Percentiles rank a stretch among this genome's conserved stretches.
Evolutionary conservation across 2,113 vertebrate species (phyloP).

Genomic region (Candoia aspera): DNA sequence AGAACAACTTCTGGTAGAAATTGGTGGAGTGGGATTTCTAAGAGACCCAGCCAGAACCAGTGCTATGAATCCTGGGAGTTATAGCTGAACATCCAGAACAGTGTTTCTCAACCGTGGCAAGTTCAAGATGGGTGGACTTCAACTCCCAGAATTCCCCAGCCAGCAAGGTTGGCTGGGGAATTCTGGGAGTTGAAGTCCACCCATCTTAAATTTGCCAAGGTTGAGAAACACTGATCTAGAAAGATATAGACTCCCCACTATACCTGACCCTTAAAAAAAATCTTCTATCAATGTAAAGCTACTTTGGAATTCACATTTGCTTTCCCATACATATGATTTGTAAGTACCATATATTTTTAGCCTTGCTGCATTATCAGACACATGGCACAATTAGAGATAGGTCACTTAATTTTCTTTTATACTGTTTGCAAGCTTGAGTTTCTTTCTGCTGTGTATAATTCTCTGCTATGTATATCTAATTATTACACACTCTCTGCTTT

Average conservation of each 20-base stretch:
- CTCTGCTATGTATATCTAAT: neutral
- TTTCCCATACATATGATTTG: neutral
- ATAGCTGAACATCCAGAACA: neutral
- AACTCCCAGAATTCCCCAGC: too few relatives aligned
- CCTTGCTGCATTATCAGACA: neutral
- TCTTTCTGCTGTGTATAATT: neutral
- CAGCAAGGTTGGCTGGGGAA: too few relatives aligned
- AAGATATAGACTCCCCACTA: neutral
- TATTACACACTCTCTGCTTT: neutral
- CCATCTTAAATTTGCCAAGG: too few relatives aligned
- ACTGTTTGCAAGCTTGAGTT: neutral
- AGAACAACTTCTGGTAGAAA: neutral
- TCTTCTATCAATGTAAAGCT: neutral
- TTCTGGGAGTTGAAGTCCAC: too few relatives aligned
- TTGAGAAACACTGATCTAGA: neutral
- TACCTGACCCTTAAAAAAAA: neutral
- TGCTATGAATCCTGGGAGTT: neutral
- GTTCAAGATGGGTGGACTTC: too few relatives aligned
- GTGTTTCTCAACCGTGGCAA: too few relatives aligned
- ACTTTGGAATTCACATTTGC: neutral
- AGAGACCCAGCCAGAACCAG: neutral
- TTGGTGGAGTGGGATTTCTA: neutral
- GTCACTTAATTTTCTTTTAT: neutral
- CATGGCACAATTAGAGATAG: neutral
- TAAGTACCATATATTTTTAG: neutral